Base-by-base conservation (phyloP, 2,888 invertebrate species). In the Rhagium mordax region DNA sequence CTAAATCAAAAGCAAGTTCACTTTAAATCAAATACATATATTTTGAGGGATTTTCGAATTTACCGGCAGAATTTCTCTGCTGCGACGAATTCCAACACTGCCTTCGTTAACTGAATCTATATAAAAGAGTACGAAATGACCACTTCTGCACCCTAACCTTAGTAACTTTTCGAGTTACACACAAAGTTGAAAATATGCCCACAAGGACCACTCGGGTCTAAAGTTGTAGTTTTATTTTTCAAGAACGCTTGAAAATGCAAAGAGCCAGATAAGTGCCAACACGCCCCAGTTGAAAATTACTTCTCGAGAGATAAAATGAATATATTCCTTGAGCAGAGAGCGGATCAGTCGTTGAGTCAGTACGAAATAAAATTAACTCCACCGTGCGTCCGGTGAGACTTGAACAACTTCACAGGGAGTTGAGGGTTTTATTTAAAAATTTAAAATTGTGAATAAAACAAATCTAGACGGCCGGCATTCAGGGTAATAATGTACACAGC, bases 181-280 rank as follows among this genome's bases (percentile, higher is more conserved):
- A 13, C 20, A 7, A 13, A 62, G 62, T 21, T 49, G 62, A 41
- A 15, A 64, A 64, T 64, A 64, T 51, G 41, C 18, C 64, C 64
- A 24, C 27, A 21, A 51, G 64, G 27, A 8, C 49, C 47, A 18
- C 48, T 48, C 15, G 8, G 13, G 24, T 15, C 21, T 15, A 51
- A 64, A 49, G 24, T 51, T 51, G 27, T 47, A 18, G 21, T 64
- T 51, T 49, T 49, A 49, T 64, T 49, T 33, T 64, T 64, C 49
- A 24, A 15, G 47, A 8, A 8, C 16, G 5, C 49, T 15, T 24
- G 49, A 64, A 27, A 27, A 49, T 21, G 64, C 10, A 24, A 27
- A 48, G 49, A 48, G 49, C 29, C 64, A 18, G 49, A 64, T 62
- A 64, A 49, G 51, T 27, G 27, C 20, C 6, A 24, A 20, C 55